These are phyloP conservation scores for Ecliptopera silaceata DNA, from an alignment of 2,888 invertebrate species.

Conservation along the genomic window DNA sequence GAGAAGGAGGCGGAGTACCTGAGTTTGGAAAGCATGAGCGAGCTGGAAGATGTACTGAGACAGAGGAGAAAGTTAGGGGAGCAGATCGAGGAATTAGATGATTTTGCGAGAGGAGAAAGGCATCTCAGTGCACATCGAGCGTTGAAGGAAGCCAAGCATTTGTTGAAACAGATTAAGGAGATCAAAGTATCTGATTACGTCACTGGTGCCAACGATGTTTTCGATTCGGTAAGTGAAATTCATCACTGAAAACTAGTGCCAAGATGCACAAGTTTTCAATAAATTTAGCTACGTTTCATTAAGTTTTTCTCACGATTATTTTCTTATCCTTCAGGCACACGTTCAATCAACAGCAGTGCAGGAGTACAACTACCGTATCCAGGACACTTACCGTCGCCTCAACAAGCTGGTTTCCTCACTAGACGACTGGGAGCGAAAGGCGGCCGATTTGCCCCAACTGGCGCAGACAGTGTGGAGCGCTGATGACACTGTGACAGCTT, in stretches of 20 bases:
- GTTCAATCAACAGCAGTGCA: conserved; percentile 71
- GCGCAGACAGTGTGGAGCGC: conserved; percentile 75
- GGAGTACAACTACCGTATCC: conserved; percentile 66
- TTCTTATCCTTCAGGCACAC: conserved; percentile 57
- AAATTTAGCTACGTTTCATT: no score
- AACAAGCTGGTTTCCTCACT: conserved; percentile 48
- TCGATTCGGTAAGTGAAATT: conserved; percentile 53
- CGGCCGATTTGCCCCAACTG: conserved; percentile 71
- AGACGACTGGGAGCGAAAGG: conserved; percentile 64
- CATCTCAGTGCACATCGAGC: conserved; percentile 74
- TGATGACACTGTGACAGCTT: conserved; percentile 74
- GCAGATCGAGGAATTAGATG: conserved; percentile 72
- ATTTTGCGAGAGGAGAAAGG: conserved; percentile 73
- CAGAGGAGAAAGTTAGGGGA: conserved; percentile 60
- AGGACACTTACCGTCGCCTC: conserved; percentile 56
- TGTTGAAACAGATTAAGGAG: conserved; percentile 67
- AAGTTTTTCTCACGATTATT: neutral
- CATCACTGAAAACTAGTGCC: no score
- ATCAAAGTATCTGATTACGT: conserved; percentile 65
- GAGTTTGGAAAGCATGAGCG: conserved; percentile 70
- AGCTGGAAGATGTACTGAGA: conserved; percentile 66
- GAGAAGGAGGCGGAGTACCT: conserved; percentile 60
- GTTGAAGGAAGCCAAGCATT: conserved; percentile 69
- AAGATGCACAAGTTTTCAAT: no score
- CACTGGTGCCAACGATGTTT: conserved; percentile 67